Percentiles rank a stretch among this genome's conserved stretches.
Evolutionary conservation across 2,888 invertebrate species (phyloP).

Genomic region (Chorisops tibialis): DNA sequence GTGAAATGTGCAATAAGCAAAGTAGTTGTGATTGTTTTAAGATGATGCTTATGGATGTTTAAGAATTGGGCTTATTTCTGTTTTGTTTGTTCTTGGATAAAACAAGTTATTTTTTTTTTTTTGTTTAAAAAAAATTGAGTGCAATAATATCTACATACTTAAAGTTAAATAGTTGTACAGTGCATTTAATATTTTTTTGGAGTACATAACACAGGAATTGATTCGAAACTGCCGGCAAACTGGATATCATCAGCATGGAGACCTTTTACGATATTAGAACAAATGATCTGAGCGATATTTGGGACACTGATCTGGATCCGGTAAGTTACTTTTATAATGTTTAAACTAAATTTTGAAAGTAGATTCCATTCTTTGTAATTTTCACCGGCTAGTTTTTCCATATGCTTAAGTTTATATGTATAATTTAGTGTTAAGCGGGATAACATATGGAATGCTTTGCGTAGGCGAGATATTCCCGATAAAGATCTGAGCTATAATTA

Average conservation of each 20-base stretch:
- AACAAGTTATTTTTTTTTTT: not conserved
- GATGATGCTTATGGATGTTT: no score
- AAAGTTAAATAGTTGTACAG: not conserved
- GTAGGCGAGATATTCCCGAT: no score
- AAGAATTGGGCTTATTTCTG: not conserved
- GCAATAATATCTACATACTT: not conserved
- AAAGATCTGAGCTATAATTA: no score
- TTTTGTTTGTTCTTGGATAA: not conserved
- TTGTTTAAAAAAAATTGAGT: not conserved
- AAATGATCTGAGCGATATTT: conserved; percentile 73
- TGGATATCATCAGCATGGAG: conserved; percentile 58
- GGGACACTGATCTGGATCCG: conserved; percentile 81
- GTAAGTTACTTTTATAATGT: conserved; percentile 61
- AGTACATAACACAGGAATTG: not conserved
- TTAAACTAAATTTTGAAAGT: no score
- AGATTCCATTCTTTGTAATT: no score
- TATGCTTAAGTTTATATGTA: no score
- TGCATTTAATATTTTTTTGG: not conserved
- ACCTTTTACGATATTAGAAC: conserved; percentile 72
- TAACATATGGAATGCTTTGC: no score
- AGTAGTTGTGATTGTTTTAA: no score
- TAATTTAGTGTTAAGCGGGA: no score
- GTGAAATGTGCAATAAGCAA: no score
- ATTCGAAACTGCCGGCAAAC: conserved; percentile 18
- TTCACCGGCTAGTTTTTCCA: no score